A percentile compares a stretch with the other conserved stretches of the same genome.
Conservation (phyloP, 2,113 vertebrate genomes). For the Probosciger aterrimus region DNA sequence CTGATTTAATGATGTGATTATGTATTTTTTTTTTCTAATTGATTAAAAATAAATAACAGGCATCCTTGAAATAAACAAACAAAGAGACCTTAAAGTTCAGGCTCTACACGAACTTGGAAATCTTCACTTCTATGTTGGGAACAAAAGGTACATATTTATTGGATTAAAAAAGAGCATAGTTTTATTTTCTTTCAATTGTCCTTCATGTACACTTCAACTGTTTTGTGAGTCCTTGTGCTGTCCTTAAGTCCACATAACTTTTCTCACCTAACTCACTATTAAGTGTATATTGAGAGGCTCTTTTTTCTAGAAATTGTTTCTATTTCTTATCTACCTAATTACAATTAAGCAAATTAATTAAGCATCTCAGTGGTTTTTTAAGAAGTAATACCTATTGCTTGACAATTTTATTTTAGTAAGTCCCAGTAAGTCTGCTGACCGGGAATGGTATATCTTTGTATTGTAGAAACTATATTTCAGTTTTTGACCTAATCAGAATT, state of each 20-base stretch:
- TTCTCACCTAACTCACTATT: background rate
- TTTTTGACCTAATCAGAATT: slow-evolving; percentile 25
- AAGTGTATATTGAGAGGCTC: background rate
- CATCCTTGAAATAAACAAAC: slow-evolving; percentile 77
- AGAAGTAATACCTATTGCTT: background rate
- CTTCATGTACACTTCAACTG: background rate
- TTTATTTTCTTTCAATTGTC: background rate
- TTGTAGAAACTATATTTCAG: background rate
- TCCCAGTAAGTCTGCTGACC: background rate
- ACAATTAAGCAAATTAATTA: background rate
- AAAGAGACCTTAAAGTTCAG: slow-evolving; percentile 82
- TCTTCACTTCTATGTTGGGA: slow-evolving; percentile 83
- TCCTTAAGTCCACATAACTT: background rate
- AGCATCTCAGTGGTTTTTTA: background rate
- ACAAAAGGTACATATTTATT: slow-evolving; percentile 77
- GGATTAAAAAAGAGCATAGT: background rate
- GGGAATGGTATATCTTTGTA: background rate
- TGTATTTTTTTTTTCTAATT: background rate
- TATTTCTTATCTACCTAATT: background rate
- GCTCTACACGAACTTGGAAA: slow-evolving; percentile 89
- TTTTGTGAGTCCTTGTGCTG: background rate
- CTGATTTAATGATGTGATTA: background rate
- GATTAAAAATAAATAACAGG: slow-evolving; percentile 74
- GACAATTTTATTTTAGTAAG: background rate
- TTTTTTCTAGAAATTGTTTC: background rate